Evolutionary conservation across 2,888 invertebrate species (phyloP).

Genomic region (Odontocerum albicorne): DNA sequence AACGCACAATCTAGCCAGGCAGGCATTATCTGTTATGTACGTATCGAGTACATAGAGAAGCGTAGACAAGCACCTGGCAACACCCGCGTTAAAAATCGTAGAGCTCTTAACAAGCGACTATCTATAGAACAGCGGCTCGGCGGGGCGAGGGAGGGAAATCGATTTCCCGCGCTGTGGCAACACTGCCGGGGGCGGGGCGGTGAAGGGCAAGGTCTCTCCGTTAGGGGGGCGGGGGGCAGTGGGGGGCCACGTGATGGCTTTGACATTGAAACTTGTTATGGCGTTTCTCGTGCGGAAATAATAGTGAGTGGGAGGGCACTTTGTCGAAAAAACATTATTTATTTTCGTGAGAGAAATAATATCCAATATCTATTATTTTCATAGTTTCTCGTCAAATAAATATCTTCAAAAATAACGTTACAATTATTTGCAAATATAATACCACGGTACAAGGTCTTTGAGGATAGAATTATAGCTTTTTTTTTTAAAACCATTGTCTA

Average conservation of each 20-base stretch:
- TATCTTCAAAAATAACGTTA: background rate
- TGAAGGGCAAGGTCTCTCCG: background rate
- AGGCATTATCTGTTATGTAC: too few species aligned
- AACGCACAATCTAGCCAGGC: too few species aligned
- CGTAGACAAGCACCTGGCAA: too few species aligned
- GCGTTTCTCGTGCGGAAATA: background rate
- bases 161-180: conserved; percentile 3
- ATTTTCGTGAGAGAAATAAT: background rate
- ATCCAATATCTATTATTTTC: background rate
- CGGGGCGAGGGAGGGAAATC: background rate
- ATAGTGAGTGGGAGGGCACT: background rate
- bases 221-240: background rate
- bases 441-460: background rate
- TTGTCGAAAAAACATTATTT: background rate
- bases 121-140: too few species aligned
- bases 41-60: too few species aligned
- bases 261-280: conserved; percentile 32
- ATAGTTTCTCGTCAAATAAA: background rate
- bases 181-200: background rate
- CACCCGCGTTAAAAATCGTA: too few species aligned
- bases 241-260: conserved; percentile 24
- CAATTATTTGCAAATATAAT: background rate
- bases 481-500: too few species aligned
- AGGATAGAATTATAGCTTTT: too few species aligned
- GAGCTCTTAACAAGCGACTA: too few species aligned